phyloP scores from a whole-genome alignment of 1,140 invertebrate genomes.

The Linepithema humile region DNA sequence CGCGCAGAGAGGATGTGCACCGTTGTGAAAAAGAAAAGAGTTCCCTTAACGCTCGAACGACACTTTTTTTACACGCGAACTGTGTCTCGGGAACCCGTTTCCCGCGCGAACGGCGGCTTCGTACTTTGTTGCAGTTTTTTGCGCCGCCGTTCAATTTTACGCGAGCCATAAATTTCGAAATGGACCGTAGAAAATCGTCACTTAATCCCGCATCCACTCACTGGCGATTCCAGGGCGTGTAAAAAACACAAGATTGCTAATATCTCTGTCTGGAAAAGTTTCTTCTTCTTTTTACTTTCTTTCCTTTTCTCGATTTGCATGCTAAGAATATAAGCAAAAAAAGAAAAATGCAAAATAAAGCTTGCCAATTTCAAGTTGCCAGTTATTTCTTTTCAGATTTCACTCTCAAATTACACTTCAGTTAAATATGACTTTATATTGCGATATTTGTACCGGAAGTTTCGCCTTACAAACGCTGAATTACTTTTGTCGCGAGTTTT shows the following conservation, averaged over 20 bases:
- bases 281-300: background rate
- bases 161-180: background rate
- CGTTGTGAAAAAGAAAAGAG: slow-evolving; percentile 58
- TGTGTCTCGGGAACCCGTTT: background rate
- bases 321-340: background rate
- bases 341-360: no score
- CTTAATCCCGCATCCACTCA: background rate
- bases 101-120: background rate
- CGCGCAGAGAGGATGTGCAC: slow-evolving; percentile 62
- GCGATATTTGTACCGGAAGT: background rate
- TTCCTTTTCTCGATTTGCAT: background rate
- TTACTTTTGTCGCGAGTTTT: background rate
- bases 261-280: background rate
- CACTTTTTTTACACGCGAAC: slow-evolving; percentile 58
- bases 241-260: background rate
- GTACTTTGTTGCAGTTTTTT: slow-evolving; percentile 4
- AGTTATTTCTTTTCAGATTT: background rate
- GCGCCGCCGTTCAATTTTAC: background rate
- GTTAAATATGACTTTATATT: background rate
- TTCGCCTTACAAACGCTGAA: background rate
- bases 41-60: slow-evolving; percentile 62
- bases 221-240: background rate
- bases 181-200: background rate
- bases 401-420: background rate
- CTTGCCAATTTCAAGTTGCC: no score